phyloP scores from a whole-genome alignment of 2,113 vertebrate species.

The Thunnus maccoyii region DNA sequence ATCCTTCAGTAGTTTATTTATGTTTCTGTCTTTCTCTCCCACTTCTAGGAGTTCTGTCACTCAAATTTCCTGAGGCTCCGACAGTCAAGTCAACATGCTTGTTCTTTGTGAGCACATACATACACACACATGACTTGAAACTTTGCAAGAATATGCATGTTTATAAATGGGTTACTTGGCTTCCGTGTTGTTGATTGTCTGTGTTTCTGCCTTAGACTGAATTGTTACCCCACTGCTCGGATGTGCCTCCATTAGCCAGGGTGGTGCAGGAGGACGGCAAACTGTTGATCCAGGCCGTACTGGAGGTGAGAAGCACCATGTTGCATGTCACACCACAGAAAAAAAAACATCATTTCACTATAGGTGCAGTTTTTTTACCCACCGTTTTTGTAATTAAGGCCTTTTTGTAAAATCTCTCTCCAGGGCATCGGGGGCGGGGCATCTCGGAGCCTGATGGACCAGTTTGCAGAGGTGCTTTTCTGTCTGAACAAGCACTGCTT shows the following conservation, averaged over 20 bases:
- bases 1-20: slow-evolving; percentile 21
- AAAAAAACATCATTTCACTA: not conserved
- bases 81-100: slow-evolving; percentile 97
- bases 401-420: slow-evolving; percentile 25
- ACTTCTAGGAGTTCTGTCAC: slow-evolving; percentile 92
- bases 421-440: slow-evolving; percentile 96
- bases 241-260: slow-evolving; percentile 91
- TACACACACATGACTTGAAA: slow-evolving; percentile 13
- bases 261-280: slow-evolving; percentile 95
- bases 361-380: slow-evolving; percentile 8
- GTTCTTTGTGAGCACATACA: slow-evolving; percentile 93
- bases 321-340: not conserved
- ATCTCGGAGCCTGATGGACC: slow-evolving; percentile 97
- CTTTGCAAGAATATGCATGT: not conserved
- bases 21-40: slow-evolving; percentile 62
- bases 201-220: slow-evolving; percentile 88
- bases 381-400: slow-evolving; percentile 20
- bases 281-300: slow-evolving; percentile 91
- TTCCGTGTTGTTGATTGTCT: slow-evolving; percentile 16
- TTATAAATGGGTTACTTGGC: not conserved
- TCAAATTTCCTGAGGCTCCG: slow-evolving; percentile 98
- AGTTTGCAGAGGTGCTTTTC: slow-evolving; percentile 97
- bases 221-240: slow-evolving; percentile 93
- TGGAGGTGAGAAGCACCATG: slow-evolving; percentile 89
- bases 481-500: slow-evolving; percentile 98